Conservation (phyloP, 2,113 vertebrate species). For the Oenanthe melanoleuca region DNA sequence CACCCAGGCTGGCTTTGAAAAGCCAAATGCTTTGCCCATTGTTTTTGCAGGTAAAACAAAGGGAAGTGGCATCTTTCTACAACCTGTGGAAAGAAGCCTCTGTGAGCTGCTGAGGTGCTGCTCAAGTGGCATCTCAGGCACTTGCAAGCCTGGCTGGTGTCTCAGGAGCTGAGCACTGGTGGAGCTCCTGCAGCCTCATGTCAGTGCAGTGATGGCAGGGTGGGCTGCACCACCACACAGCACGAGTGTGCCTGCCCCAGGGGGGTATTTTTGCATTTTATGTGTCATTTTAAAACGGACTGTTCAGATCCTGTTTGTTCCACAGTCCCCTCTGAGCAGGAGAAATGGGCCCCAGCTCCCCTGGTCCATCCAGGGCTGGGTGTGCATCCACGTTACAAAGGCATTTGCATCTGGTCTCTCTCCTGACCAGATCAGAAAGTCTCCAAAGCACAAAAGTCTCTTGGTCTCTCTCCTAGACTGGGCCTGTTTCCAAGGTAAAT, state of each 20-base stretch:
- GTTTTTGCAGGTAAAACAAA: not conserved
- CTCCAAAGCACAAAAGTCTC: not conserved
- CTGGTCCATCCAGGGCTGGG: not conserved
- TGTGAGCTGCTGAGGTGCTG: not conserved
- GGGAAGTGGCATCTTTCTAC: not conserved
- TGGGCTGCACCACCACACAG: not conserved
- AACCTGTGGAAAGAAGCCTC: not conserved
- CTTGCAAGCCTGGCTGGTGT: not conserved
- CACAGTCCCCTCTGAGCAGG: not conserved
- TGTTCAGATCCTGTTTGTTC: not conserved
- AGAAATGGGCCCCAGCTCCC: not conserved
- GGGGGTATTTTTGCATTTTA: not conserved
- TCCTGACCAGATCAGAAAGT: not conserved
- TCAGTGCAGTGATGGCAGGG: not conserved
- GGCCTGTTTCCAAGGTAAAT: slow-evolving; percentile 25
- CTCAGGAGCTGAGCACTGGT: not conserved
- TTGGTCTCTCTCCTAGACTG: not conserved
- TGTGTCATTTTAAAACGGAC: not conserved
- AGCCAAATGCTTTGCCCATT: not conserved
- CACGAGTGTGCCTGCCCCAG: not conserved
- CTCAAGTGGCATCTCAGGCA: not conserved
- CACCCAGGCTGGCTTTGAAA: not conserved
- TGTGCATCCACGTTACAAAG: not conserved
- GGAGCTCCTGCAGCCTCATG: not conserved
- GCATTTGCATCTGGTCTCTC: not conserved